Evolutionary conservation across 2,113 vertebrate species (phyloP).

Genomic region (Sapayoa aenigma): DNA sequence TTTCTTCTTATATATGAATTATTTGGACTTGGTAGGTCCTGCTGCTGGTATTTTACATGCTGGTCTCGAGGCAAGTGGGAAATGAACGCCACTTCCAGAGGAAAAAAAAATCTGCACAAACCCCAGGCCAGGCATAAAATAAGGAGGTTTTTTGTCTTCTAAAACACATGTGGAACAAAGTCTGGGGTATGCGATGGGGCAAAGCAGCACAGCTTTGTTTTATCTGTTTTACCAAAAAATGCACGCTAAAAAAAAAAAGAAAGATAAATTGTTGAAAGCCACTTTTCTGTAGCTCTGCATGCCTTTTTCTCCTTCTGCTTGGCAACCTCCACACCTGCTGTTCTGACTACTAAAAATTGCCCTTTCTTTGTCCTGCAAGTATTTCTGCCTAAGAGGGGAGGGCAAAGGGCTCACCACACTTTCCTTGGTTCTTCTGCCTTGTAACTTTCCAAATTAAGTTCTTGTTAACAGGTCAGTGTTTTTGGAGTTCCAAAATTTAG

Average conservation of each 20-base stretch:
- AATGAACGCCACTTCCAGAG: no score
- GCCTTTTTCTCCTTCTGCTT: slow-evolving; percentile 7
- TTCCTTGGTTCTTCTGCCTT: neutral
- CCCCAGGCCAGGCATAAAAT: neutral
- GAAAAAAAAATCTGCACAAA: no score
- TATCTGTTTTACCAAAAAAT: neutral
- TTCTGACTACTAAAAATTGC: slow-evolving; percentile 39
- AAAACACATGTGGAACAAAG: neutral
- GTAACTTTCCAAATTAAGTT: neutral
- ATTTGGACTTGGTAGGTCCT: neutral
- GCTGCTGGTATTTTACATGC: no score
- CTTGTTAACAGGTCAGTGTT: neutral
- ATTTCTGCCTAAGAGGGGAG: neutral
- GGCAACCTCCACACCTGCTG: slow-evolving; percentile 46
- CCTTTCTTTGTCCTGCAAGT: neutral
- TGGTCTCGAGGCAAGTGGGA: no score
- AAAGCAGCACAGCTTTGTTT: neutral
- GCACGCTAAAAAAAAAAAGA: neutral
- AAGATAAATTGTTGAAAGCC: neutral
- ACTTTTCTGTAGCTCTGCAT: neutral
- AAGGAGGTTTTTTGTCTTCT: neutral
- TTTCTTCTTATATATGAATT: neutral
- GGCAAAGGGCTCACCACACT: neutral
- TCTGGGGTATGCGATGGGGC: neutral
- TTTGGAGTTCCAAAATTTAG: neutral